A percentile compares a stretch with the other conserved stretches of the same genome.
Evolutionary conservation across 2,113 vertebrate species (phyloP).

Genomic region (Entomyzon cyanotis): DNA sequence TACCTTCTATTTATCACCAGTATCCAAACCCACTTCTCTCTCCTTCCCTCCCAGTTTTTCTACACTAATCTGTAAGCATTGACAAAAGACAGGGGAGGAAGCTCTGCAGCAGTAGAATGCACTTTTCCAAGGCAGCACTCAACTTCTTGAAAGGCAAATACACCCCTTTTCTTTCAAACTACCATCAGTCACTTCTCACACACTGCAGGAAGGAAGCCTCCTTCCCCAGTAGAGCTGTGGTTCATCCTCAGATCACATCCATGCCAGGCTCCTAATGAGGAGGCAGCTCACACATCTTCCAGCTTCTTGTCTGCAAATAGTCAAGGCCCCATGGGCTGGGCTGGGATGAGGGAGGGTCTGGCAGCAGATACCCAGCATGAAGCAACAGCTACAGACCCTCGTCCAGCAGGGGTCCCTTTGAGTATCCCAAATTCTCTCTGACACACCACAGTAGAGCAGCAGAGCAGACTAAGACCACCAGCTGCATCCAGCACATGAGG

Average conservation of each 20-base stretch:
- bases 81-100: neutral
- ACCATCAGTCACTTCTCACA: neutral
- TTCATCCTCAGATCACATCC: neutral
- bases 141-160: neutral
- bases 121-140: neutral
- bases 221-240: neutral
- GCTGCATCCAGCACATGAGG: neutral
- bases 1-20: neutral
- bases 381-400: neutral
- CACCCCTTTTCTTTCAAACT: neutral
- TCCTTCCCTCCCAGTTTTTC: neutral
- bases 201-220: neutral
- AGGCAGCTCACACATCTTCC: neutral
- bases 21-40: neutral
- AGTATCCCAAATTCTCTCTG: neutral
- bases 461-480: neutral
- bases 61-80: neutral
- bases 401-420: neutral
- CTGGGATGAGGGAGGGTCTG: neutral
- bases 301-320: neutral
- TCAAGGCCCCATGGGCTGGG: neutral
- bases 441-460: neutral
- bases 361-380: neutral
- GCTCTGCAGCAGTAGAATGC: neutral
- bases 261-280: neutral